Base-by-base conservation (phyloP, 1,140 invertebrate species). In the Drosophila murphyi region DNA sequence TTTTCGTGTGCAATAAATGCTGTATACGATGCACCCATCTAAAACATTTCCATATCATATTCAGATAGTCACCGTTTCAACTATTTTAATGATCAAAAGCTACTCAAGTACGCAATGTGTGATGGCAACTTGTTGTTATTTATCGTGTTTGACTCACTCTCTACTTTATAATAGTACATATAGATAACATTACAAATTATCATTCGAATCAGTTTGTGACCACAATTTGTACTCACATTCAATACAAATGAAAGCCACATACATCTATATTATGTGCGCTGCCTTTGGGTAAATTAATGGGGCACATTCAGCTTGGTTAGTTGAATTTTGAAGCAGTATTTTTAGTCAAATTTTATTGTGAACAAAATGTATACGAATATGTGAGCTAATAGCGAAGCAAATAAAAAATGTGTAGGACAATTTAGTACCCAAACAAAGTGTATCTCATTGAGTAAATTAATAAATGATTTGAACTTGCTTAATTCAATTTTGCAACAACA, bases 81-180 rank as follows among this genome's bases (percentile, higher is more conserved):
- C 10, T 54, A 54, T 64, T 37, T 60, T 35, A 50, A 35, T 51
- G 47, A 37, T 39, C 29, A 31, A 8, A 20, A 29, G 37, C 50
- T 51, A 39, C 37, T 6, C 37, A 8, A 39, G 37, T 29, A 51
- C 10, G 48, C 20, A 20, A 20, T 20, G 20, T 20, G 20, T 20
- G 20, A 20, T 20, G 20, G 20, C 20, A 20, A 20, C 20, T 20
- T 20, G 20, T 20, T 20, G 20, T 20, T 12, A n/a, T 4, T 51
- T n/a, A 8, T 6, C 32, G 28, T 32, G 31, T 34, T 20, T 52
- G 31, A 10, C 32, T 6, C 32, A 32, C 34, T 50, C 29, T 31
- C 29, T n/a, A 31, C 7, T 50, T 50, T 31, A 41, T 41, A n/a
- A 7, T 20, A 20, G 20, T 20, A 20, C 20, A 2, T 20, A 20